Conservation (phyloP, 2,113 vertebrate species). For the Rhinoderma darwinii region DNA sequence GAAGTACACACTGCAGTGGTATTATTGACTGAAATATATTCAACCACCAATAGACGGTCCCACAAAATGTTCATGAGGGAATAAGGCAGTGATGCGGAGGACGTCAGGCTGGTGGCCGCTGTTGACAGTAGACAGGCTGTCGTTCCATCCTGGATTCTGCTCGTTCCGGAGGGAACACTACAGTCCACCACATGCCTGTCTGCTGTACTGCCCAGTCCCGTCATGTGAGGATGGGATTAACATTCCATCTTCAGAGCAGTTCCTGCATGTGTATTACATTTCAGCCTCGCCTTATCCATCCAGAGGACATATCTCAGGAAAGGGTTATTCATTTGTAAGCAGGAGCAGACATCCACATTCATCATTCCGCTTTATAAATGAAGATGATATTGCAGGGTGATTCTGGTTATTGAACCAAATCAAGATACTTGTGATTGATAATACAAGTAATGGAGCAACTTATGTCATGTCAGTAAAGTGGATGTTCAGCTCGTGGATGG, state of each 20-base stretch:
- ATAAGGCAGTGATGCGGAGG: slow-evolving; percentile 7
- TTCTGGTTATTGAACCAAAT: slow-evolving; percentile 52
- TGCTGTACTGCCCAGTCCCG: neutral
- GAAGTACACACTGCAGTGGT: neutral
- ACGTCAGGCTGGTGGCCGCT: neutral
- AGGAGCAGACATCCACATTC: slow-evolving; percentile 39
- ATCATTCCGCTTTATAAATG: slow-evolving; percentile 26
- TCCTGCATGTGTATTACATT: slow-evolving; percentile 62
- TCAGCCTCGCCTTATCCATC: slow-evolving; percentile 35
- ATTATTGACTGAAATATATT: neutral
- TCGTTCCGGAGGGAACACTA: slow-evolving; percentile 32
- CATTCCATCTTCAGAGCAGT: slow-evolving; percentile 52
- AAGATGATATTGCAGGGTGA: slow-evolving; percentile 60
- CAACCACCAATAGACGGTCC: neutral
- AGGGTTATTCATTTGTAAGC: slow-evolving; percentile 42
- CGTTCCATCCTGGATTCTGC: neutral
- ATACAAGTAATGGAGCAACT: neutral
- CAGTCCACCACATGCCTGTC: neutral
- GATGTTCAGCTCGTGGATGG: neutral
- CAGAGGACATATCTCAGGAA: slow-evolving; percentile 25
- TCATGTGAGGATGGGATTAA: slow-evolving; percentile 53
- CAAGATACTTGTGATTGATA: neutral
- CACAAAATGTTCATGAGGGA: slow-evolving; percentile 6
- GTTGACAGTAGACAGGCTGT: slow-evolving; percentile 17
- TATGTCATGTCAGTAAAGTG: neutral